These are phyloP conservation scores for Melanargia galathea DNA, from an alignment of 2,888 invertebrate species.

Conservation along the genomic window DNA sequence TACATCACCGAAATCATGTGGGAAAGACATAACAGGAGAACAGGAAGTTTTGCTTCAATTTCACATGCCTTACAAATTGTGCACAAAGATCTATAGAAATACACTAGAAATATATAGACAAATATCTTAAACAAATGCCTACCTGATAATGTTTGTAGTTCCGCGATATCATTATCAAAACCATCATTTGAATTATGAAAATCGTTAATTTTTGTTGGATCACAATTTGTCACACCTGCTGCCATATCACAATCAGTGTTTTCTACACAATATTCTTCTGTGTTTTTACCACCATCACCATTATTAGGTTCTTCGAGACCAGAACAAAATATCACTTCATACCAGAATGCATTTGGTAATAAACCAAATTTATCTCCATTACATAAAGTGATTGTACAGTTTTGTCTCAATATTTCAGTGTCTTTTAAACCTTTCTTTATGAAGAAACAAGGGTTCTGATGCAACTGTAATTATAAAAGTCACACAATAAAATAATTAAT, in stretches of 20 bases:
- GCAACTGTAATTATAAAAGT: conserved; percentile 63
- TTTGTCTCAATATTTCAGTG: conserved; percentile 59
- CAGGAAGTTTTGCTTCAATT: too few species aligned
- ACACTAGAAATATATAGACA: too few species aligned
- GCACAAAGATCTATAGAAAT: too few species aligned
- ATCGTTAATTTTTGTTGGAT: conserved; percentile 3
- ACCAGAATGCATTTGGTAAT: conserved; percentile 76
- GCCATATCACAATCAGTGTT: conserved; percentile 19
- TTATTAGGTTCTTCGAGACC: conserved; percentile 29
- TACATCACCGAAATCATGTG: too few species aligned
- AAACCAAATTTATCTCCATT: conserved; percentile 80
- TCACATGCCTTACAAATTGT: too few species aligned
- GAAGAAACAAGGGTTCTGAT: conserved; percentile 81
- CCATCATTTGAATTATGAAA: conserved; percentile 22
- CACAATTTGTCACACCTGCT: conserved; percentile 8
- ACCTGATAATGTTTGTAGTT: conserved; percentile 48
- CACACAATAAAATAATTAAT: not conserved
- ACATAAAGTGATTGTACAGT: conserved; percentile 54
- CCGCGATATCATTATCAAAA: conserved; percentile 27
- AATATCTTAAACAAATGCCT: conserved; percentile 30
- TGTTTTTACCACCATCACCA: conserved; percentile 26
- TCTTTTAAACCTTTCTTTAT: conserved; percentile 51
- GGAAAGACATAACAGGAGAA: too few species aligned
- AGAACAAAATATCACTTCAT: conserved; percentile 54
- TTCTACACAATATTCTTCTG: conserved; percentile 32